phyloP scores from a whole-genome alignment of 2,888 invertebrate species.

The Julus scandinavius region DNA sequence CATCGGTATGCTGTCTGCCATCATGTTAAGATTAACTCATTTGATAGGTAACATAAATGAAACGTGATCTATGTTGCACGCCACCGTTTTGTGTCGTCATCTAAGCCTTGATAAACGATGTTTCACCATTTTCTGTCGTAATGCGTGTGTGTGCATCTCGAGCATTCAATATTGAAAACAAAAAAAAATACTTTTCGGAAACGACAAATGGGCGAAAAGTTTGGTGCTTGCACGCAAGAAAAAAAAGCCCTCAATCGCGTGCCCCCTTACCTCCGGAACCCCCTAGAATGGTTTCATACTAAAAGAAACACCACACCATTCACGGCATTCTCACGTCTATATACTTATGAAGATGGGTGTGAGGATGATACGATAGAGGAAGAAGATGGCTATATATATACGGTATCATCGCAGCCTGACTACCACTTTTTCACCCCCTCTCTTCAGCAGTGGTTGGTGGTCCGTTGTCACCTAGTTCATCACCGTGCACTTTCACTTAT shows the following conservation, averaged over 20 bases:
- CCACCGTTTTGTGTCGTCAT: not conserved
- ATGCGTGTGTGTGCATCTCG: not conserved
- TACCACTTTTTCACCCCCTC: not conserved
- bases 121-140: not conserved
- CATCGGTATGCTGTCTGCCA: not conserved
- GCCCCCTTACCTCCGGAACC: not conserved
- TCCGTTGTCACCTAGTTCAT: conserved; percentile 30
- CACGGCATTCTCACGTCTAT: not conserved
- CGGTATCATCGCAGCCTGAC: not conserved
- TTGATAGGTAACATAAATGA: not conserved
- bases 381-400: not conserved
- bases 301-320: not conserved
- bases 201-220: not conserved
- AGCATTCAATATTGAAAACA: not conserved
- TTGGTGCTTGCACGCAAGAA: not conserved
- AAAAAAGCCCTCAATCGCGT: not conserved
- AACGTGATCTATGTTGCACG: conserved; percentile 20
- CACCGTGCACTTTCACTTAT: not conserved
- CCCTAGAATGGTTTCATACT: not conserved
- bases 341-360: not conserved
- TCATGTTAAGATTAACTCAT: not conserved
- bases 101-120: not conserved
- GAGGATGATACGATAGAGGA: not conserved
- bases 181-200: not conserved
- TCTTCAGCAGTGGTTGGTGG: not conserved